Evolutionary conservation across 2,888 invertebrate species (phyloP), one percentile per base, ranked within the genome.

Genomic region (Cremastobaeus sp.): DNA sequence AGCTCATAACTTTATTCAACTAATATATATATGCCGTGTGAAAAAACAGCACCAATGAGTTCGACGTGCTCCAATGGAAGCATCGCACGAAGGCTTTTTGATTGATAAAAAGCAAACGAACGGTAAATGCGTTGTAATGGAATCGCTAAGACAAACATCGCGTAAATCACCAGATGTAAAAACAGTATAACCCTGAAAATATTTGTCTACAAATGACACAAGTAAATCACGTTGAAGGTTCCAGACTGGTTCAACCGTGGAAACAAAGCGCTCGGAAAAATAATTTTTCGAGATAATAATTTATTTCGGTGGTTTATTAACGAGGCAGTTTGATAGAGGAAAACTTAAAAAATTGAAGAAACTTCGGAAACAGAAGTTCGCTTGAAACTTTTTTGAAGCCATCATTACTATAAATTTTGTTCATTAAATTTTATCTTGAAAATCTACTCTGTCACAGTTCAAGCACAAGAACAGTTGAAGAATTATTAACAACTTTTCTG

Each of bases 1-100:
- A 57, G 37, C 62, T 41, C 64, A 50, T 71, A 71, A 64, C 50
- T 57, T 60, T 62, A 54, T 54, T 54, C 39, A 39, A 47, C 47
- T 54, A 57, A 45, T 32, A 47, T 34, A n/a, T n/a, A 54, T 70
- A 52, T 45, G 43, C 48, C 18, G 15, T 32, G 11, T 28, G 11
- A 54, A 55, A 41, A 47, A 65, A 64, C 41, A 66, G 57, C 32
- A 41, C 25, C n/a, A 8, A 3, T 1, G 12, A 59, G 43, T 57
- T 57, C 21, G 37, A 37, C 39, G 39, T 14, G 45, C 47, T 28
- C 30, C n/a, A 47, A 47, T 65, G 47, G 47, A 64, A 39, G 37
- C 14, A 21, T 34, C 25, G 5, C 14, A 9, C 6, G n/a, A 21
- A 30, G 34, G 34, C 17, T 28, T 66, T 55, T 48, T 57, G 54